Evolutionary conservation across 2,797 vertebrate genomes (phyloP).

Genomic region (Rhinophrynus dorsalis): DNA sequence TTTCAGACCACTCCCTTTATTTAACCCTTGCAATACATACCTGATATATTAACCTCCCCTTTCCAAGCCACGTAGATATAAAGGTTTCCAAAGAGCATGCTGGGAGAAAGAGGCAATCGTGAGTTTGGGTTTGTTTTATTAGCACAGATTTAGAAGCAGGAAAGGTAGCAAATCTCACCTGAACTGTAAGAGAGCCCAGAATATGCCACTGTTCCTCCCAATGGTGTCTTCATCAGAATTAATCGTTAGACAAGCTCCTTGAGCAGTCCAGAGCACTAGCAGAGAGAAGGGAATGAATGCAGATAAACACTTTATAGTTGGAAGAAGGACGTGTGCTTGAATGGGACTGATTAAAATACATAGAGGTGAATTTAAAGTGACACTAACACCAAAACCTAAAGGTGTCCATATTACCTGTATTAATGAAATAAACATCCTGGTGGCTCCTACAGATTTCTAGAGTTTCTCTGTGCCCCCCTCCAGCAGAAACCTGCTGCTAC

Average conservation of each 20-base stretch:
- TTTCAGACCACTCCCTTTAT: no score
- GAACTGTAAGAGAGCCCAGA: conserved; percentile 94
- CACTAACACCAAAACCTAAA: no score
- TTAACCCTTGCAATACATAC: conserved; percentile 64
- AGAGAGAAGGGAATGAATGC: background rate
- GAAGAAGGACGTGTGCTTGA: no score
- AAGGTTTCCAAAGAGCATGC: conserved; percentile 95
- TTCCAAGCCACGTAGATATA: conserved; percentile 95
- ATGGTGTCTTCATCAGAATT: conserved; percentile 90
- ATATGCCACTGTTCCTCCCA: conserved; percentile 93
- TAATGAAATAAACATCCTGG: no score
- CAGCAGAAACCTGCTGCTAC: no score
- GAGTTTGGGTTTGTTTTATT: background rate
- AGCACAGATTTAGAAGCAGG: background rate
- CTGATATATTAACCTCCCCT: conserved; percentile 87
- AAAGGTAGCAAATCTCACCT: conserved; percentile 68
- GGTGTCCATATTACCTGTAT: no score
- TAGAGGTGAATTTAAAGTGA: no score
- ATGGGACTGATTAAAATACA: no score
- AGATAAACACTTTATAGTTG: background rate
- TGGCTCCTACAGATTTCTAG: no score
- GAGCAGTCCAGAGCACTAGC: conserved; percentile 94
- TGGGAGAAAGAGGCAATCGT: conserved; percentile 58
- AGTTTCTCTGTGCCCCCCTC: no score
- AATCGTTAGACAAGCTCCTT: conserved; percentile 89